Evolutionary conservation across 2,888 invertebrate genomes (phyloP).

Genomic region (Tethea ocularis): DNA sequence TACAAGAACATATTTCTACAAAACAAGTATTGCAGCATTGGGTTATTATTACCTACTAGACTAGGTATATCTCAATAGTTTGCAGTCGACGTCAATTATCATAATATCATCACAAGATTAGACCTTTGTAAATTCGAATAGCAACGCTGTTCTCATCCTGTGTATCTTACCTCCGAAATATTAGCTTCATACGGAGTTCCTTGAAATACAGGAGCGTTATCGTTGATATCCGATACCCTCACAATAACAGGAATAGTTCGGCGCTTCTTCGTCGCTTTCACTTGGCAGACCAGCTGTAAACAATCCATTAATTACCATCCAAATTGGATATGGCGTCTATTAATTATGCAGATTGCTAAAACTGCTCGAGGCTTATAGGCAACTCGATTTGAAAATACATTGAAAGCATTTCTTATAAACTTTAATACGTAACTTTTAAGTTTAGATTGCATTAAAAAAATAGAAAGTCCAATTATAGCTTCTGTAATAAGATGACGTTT

Average conservation of each 20-base stretch:
- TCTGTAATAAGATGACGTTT: constrained; percentile 13
- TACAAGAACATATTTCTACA: too few relatives aligned
- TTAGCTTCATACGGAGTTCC: constrained; percentile 92
- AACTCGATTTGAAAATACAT: constrained; percentile 11
- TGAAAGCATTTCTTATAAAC: not conserved
- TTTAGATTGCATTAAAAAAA: not conserved
- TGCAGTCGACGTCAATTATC: too few relatives aligned
- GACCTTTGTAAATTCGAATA: too few relatives aligned
- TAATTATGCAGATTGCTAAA: constrained; percentile 25
- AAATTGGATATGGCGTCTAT: constrained; percentile 35
- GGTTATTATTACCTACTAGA: too few relatives aligned
- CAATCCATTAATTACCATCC: constrained; percentile 34
- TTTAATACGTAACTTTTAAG: not conserved
- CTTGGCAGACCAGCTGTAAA: constrained; percentile 91
- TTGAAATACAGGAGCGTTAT: constrained; percentile 93
- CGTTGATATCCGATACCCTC: constrained; percentile 94
- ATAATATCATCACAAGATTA: too few relatives aligned
- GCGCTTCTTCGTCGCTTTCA: constrained; percentile 90
- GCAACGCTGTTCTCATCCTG: too few relatives aligned
- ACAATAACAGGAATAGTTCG: constrained; percentile 95
- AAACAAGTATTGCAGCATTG: too few relatives aligned
- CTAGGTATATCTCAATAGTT: too few relatives aligned
- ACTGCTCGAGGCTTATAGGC: not conserved
- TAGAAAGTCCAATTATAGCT: constrained; percentile 9
- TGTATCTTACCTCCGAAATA: constrained; percentile 90